Conservation (phyloP, 2,113 vertebrate genomes). For the Gila orcuttii region DNA sequence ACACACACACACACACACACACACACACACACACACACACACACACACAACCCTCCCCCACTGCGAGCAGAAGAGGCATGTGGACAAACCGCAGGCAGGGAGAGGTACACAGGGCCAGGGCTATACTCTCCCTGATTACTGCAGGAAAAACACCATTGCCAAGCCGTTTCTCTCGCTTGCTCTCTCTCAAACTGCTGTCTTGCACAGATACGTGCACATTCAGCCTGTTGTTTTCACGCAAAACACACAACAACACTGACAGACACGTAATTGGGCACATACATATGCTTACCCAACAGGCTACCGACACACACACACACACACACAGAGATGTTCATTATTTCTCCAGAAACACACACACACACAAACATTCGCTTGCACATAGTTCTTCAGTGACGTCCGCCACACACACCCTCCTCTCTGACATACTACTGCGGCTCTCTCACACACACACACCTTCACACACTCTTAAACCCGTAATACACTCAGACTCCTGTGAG, state of each 20-base stretch:
- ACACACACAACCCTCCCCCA: slow-evolving; percentile 68
- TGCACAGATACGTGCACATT: slow-evolving; percentile 26
- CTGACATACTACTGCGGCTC: slow-evolving; percentile 27
- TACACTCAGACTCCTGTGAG: slow-evolving; percentile 20
- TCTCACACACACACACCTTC: slow-evolving; percentile 19
- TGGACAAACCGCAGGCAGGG: slow-evolving; percentile 75
- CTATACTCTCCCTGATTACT: slow-evolving; percentile 74
- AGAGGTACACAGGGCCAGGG: slow-evolving; percentile 69
- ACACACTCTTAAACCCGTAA: slow-evolving; percentile 38
- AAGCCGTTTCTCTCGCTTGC: slow-evolving; percentile 57
- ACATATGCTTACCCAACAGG: slow-evolving; percentile 38
- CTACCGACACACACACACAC: background rate
- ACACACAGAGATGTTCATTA: slow-evolving; percentile 34
- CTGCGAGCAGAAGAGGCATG: slow-evolving; percentile 72
- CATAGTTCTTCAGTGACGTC: slow-evolving; percentile 49
- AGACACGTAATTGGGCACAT: slow-evolving; percentile 26
- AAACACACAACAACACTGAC: slow-evolving; percentile 21
- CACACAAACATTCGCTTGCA: slow-evolving; percentile 45
- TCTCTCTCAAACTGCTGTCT: slow-evolving; percentile 27
- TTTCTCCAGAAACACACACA: slow-evolving; percentile 36
- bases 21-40: slow-evolving; percentile 50
- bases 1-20: background rate
- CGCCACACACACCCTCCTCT: slow-evolving; percentile 42
- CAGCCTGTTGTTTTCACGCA: slow-evolving; percentile 21
- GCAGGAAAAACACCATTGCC: slow-evolving; percentile 65